Percentiles rank a stretch among this genome's conserved stretches.
Conservation (phyloP, 1,140 invertebrate species). For the Zeugodacus cucurbitae region DNA sequence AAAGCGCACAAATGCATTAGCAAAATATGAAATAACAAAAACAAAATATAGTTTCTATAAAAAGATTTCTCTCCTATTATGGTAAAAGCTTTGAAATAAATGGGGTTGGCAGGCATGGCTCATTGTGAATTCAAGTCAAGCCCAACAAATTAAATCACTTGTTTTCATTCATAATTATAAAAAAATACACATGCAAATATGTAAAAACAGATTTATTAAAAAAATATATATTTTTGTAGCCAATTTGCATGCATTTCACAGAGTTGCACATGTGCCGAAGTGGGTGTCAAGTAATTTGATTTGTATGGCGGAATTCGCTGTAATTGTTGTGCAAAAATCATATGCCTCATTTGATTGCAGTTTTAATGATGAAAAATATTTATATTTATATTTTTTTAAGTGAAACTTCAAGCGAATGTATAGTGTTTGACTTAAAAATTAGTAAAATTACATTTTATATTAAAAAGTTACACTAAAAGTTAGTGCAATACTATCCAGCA, state of each 20-base stretch:
- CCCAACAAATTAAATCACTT: background rate
- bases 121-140: conserved; percentile 3
- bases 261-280: background rate
- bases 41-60: background rate
- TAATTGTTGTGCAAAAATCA: background rate
- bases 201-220: too few relatives aligned
- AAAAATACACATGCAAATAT: too few relatives aligned
- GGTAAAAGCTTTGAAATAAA: background rate
- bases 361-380: too few relatives aligned
- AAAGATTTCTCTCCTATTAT: background rate
- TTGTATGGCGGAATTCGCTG: background rate
- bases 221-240: too few relatives aligned
- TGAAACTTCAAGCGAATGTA: too few relatives aligned
- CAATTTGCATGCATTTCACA: background rate
- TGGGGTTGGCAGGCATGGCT: background rate
- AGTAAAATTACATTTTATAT: too few relatives aligned
- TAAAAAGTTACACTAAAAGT: too few relatives aligned
- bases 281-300: background rate
- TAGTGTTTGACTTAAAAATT: too few relatives aligned
- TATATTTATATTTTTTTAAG: too few relatives aligned
- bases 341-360: too few relatives aligned
- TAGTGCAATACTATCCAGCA: too few relatives aligned
- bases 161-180: background rate
- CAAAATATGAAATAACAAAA: background rate
- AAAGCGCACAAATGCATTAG: background rate